Base-by-base conservation (phyloP, 2,113 vertebrate species). In the Sapajus apella region DNA sequence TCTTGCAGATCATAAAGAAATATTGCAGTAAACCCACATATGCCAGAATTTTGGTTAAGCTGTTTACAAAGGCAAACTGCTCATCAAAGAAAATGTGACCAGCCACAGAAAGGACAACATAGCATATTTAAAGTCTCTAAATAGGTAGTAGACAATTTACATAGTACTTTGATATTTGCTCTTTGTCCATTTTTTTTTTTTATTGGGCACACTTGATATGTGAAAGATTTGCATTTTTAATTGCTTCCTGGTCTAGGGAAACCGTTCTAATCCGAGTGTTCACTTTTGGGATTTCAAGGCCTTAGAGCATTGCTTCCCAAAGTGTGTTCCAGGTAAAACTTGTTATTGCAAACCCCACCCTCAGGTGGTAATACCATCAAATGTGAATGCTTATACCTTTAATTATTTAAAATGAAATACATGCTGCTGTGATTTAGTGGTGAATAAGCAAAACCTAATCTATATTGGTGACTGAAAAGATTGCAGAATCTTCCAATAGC, bases 51-150 rank as follows among this genome's bases (percentile, higher is more conserved):
- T 92, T 91, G 43, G 25, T 66, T 55, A 84, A 61, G 17, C 58
- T 94, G 2, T 52, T 94, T 90, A 66, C 61, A 77, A 52, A 77
- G 17, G 13, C 4, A 91, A 43, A 92, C 3, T 68, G 8, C 56
- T 96, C 35, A 45, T 70, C 12, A 73, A 81, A 82, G 66, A 32
- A 90, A 82, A 58, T 27, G 27, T 30, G 13, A 81, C 40, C 21
- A 83, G 13, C 17, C 21, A 70, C 0, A 58, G 76, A 92, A 93
- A 50, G 6, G 21, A 90, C 32, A 21, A 66, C 81, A 35, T 61
- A 17, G 93, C 94, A 82, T 88, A 93, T 94, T 90, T 58, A 90
- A 77, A 85, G 55, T 37, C 50, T 18, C 35, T 77, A 84, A 90
- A 27, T 81, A 85, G 47, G 76, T 18, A 47, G 16, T 80, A 82